phyloP scores from a whole-genome alignment of 2,113 vertebrate genomes.

The Oryctolagus cuniculus region DNA sequence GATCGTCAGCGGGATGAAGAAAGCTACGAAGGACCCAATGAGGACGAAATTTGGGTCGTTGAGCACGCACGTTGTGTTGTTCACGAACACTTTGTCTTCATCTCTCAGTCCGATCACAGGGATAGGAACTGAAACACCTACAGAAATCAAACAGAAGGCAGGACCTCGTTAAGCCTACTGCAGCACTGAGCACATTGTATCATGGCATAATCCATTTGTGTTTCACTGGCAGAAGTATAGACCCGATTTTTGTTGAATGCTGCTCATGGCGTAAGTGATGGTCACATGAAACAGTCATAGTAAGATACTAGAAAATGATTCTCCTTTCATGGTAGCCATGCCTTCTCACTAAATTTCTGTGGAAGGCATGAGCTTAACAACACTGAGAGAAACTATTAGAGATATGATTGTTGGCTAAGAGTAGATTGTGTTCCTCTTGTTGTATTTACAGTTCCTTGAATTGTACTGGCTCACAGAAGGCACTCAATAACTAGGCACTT shows the following conservation, averaged over 20 bases:
- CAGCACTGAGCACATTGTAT: not conserved
- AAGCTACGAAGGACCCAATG: conserved; percentile 98
- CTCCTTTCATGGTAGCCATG: conserved; percentile 13
- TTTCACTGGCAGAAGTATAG: conserved; percentile 3
- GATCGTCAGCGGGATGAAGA: conserved; percentile 98
- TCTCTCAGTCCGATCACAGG: conserved; percentile 97
- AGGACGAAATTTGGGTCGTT: conserved; percentile 98
- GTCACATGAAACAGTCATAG: not conserved
- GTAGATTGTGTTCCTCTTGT: not conserved
- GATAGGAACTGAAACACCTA: conserved; percentile 97
- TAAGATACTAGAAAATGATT: not conserved
- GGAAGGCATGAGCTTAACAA: not conserved
- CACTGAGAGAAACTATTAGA: not conserved
- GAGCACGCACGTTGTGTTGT: conserved; percentile 95
- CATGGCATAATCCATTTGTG: not conserved
- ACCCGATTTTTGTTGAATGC: conserved; percentile 74
- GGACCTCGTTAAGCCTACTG: not conserved
- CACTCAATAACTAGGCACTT: not conserved
- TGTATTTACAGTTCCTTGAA: conserved; percentile 26
- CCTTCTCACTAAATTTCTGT: not conserved
- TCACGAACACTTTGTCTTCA: conserved; percentile 95
- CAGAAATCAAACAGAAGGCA: conserved; percentile 50
- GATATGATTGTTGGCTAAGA: not conserved
- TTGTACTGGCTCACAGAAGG: not conserved
- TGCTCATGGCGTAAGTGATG: conserved; percentile 45